phyloP scores from a whole-genome alignment of 2,113 vertebrate species.

The Dermatemys mawii region DNA sequence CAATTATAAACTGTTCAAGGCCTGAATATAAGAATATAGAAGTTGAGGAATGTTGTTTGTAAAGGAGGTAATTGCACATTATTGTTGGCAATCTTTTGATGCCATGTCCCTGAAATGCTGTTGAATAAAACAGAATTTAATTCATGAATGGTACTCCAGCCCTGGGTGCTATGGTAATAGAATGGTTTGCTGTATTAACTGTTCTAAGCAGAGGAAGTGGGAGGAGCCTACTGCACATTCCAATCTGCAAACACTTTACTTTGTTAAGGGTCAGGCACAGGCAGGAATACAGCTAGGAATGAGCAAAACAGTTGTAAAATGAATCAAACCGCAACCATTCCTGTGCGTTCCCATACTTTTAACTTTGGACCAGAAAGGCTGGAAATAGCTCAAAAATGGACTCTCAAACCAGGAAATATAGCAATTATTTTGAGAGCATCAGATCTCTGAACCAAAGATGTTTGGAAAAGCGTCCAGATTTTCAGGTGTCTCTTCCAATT shows the following conservation, averaged over 20 bases:
- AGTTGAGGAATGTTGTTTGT: neutral
- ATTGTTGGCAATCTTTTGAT: neutral
- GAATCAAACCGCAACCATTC: neutral
- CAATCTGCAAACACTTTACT: neutral
- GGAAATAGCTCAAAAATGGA: no score
- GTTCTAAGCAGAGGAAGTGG: neutral
- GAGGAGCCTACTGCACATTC: neutral
- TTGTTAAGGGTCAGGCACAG: neutral
- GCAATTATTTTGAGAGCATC: accelerated
- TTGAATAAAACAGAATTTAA: neutral
- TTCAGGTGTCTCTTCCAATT: neutral
- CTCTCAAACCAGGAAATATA: neutral
- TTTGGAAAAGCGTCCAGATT: neutral
- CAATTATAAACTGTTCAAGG: neutral
- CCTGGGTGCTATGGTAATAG: neutral
- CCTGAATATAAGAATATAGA: neutral
- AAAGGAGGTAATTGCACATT: neutral
- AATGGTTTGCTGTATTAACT: neutral
- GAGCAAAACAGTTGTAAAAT: neutral
- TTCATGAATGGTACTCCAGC: neutral
- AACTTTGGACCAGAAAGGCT: neutral
- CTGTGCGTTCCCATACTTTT: neutral
- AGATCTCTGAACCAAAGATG: neutral
- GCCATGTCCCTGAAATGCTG: neutral
- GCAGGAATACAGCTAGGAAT: neutral